phyloP scores from a whole-genome alignment of 2,113 vertebrate species.

The Microtus montanus region DNA sequence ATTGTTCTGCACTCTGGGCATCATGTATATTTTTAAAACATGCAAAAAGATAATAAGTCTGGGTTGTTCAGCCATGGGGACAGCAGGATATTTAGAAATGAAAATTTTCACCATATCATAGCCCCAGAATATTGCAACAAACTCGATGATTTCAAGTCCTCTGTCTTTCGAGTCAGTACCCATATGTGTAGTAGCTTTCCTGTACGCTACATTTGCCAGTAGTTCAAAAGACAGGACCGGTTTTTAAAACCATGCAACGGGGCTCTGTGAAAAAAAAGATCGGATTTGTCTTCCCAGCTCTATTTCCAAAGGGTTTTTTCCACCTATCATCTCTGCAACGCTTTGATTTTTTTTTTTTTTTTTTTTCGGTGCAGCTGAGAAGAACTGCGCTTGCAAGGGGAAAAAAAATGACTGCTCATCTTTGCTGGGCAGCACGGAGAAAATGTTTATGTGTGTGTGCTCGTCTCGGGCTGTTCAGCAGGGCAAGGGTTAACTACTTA shows the following conservation, averaged over 20 bases:
- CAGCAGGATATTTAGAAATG: slow-evolving; percentile 3
- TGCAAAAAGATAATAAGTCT: background rate
- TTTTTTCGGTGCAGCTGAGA: background rate
- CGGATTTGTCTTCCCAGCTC: background rate
- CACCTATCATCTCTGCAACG: background rate
- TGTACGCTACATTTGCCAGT: background rate
- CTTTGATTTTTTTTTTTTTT: slow-evolving; percentile 37
- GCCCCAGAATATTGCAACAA: accelerated
- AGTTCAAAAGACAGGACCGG: slow-evolving; percentile 4
- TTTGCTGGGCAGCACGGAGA: background rate
- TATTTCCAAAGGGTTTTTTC: slow-evolving; percentile 1
- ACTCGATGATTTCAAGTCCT: background rate
- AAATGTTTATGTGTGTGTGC: slow-evolving; percentile 44
- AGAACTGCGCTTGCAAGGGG: accelerated
- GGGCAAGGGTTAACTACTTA: slow-evolving; percentile 76
- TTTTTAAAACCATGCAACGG: background rate
- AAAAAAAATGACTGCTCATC: background rate
- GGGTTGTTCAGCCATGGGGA: background rate
- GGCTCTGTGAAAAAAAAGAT: background rate
- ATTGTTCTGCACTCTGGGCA: background rate
- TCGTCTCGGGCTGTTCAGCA: slow-evolving; percentile 19
- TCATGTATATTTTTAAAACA: slow-evolving; percentile 5
- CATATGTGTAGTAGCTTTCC: background rate
- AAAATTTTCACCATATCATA: background rate
- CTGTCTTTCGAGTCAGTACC: background rate